Percentiles rank a stretch among this genome's conserved stretches.
Evolutionary conservation across 2,888 invertebrate genomes (phyloP).

Genomic region (Synergus gifuensis): DNA sequence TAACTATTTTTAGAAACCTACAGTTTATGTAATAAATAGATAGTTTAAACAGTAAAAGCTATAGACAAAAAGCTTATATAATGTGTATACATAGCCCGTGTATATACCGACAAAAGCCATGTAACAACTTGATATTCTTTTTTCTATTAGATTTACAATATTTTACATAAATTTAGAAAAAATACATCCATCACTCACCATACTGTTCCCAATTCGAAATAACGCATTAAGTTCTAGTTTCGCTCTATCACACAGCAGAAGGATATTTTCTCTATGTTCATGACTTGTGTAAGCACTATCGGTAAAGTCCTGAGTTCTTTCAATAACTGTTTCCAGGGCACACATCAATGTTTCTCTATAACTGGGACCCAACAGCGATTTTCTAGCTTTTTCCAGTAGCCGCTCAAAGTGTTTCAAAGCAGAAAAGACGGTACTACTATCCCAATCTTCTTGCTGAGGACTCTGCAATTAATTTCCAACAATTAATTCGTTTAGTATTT

Average conservation of each 20-base stretch:
- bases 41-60: too few relatives aligned
- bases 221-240: slow-evolving; percentile 95
- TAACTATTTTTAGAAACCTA: too few relatives aligned
- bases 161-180: too few relatives aligned
- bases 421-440: slow-evolving; percentile 87
- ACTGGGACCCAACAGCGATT: slow-evolving; percentile 85
- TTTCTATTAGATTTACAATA: too few relatives aligned
- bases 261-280: slow-evolving; percentile 96
- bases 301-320: slow-evolving; percentile 98
- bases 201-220: slow-evolving; percentile 89
- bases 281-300: slow-evolving; percentile 99
- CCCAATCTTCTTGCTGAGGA: slow-evolving; percentile 82
- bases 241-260: slow-evolving; percentile 92
- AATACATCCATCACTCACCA: slow-evolving; percentile 81
- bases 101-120: too few relatives aligned
- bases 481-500: neutral
- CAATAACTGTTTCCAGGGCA: slow-evolving; percentile 93
- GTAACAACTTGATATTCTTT: too few relatives aligned
- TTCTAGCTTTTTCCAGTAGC: slow-evolving; percentile 90
- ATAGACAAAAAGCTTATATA: too few relatives aligned
- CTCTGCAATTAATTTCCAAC: slow-evolving; percentile 59
- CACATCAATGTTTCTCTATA: slow-evolving; percentile 89
- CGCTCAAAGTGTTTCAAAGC: slow-evolving; percentile 92
- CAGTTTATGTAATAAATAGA: too few relatives aligned
- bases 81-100: too few relatives aligned